Evolutionary conservation across 2,113 vertebrate species (phyloP), one percentile per base, ranked within the genome.

Genomic region (Phrynocephalus versicolor): DNA sequence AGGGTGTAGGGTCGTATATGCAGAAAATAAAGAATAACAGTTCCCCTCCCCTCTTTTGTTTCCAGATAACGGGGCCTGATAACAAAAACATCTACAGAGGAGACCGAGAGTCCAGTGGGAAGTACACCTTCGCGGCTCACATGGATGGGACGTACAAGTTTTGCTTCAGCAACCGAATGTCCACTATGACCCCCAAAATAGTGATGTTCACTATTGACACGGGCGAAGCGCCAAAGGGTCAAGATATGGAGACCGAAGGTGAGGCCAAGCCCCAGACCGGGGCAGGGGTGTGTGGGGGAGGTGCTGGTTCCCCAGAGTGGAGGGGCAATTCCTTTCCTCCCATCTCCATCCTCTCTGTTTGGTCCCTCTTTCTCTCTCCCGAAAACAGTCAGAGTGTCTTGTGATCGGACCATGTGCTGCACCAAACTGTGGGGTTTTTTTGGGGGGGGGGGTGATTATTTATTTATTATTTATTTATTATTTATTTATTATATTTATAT

Each of bases 201-300:
- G 98, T 99, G 89, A 99, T 99, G 98, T 99, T 99, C 96, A 99
- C 99, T 87, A 99, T 99, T 6, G 99, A 99, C 30, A 99, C 99
- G 0, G 99, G 99, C 90, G 99, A 99, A 92, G 98, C 98, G 58
- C 99, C 99, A 0, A 99, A 98, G 94, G 98, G 97, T 74, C 98
- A 99, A 23, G 98, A 98, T 93, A 99, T 99, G 98, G 98, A 99
- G 93, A 99, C 98, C 55, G 99, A 99, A 98, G 98, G 98, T 98
- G 94, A 93, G 95, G 0, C 69, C n/a, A 9, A 6, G n/a, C 14
- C 13, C 70, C n/a, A n/a, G n/a, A n/a, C n/a, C n/a, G n/a, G n/a
- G n/a, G n/a, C n/a, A n/a, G n/a, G n/a, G n/a, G 72, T 25, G 58
- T 0, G 83, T 58, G 35, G 58, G 3, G 57, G 30, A 1, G 1